Evolutionary conservation across 2,797 vertebrate genomes (phyloP), one percentile per base, ranked within the genome.

Genomic region (Sciurus vulgaris): DNA sequence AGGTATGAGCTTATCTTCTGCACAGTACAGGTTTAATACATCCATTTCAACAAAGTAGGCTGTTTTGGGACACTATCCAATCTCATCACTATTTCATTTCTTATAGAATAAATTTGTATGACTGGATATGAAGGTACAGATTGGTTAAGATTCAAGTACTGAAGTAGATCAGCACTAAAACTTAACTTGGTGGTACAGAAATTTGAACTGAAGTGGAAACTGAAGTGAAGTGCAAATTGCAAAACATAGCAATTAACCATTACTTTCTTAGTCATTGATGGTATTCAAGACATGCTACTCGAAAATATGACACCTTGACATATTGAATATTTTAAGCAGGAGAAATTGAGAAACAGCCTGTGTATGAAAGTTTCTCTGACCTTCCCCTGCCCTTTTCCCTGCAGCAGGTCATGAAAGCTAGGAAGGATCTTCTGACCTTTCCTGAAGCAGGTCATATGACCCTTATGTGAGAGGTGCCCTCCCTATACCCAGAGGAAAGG

Each of bases 241-340:
- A 67, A 97, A 96, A 88, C n/a, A 49, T 22, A 95, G 81, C 72
- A 91, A 94, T 93, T 96, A 95, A 84, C 47, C 28, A 88, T 85
- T 79, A 86, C 56, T 93, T 76, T 96, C 67, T 81, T 54, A 81
- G 59, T 65, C 89, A 78, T 1, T 47, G 51, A 35, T 72, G 51
- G 10, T 35, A 61, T 78, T 87, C 41, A 49, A 7, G 44, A 47
- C 41, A 63, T 88, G 51, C 26, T 83, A 77, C n/a, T 44, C 28
- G 38, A 87, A 83, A 82, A 72, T 26, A 33, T 4, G 54, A 91
- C 72, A 94, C 72, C 51, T 76, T 77, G 67, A 33, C 65, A 91
- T 10, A 65, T 4, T 63, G 51, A 87, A 26, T 20, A 87, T 54
- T 88, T 82, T 69, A 41, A 59, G 49, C 33, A 76, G 63, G 47